These are phyloP conservation scores for Drosophila mojavensis DNA, from an alignment of 1,140 invertebrate species.

Conservation along the genomic window DNA sequence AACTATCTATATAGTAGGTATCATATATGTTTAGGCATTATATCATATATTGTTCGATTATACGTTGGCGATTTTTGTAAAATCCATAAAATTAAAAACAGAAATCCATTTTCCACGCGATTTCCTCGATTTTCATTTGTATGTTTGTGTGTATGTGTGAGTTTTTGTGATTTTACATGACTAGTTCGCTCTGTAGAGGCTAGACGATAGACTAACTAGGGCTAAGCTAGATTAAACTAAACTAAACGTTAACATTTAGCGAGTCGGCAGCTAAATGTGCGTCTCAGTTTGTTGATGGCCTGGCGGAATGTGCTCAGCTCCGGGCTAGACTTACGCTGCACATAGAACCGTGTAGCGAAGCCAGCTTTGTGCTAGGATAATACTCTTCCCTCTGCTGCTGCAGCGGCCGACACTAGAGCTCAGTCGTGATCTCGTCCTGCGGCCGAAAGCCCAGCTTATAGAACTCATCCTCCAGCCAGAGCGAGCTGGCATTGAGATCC, in stretches of 20 bases:
- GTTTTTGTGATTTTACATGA: constrained; percentile 75
- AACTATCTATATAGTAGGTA: constrained; percentile 43
- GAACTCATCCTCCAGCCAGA: constrained; percentile 89
- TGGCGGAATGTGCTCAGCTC: constrained; percentile 67
- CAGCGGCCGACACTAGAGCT: constrained; percentile 85
- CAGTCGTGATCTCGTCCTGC: constrained; percentile 90
- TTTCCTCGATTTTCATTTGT: constrained; percentile 41
- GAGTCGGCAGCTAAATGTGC: constrained; percentile 62
- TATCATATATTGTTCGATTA: constrained; percentile 75
- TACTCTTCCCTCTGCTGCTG: constrained; percentile 33
- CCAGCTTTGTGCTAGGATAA: constrained; percentile 56
- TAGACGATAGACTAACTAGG: constrained; percentile 41
- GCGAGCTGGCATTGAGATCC: constrained; percentile 87
- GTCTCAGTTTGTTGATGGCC: constrained; percentile 62
- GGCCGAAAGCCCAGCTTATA: constrained; percentile 89
- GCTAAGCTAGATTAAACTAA: constrained; percentile 47
- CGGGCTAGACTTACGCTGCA: constrained; percentile 51
- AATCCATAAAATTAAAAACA: constrained; percentile 75
- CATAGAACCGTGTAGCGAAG: constrained; percentile 44
- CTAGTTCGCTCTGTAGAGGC: constrained; percentile 69
- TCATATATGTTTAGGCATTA: constrained; percentile 17
- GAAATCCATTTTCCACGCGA: constrained; percentile 53
- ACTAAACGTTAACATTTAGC: constrained; percentile 75
- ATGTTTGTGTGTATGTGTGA: constrained; percentile 38
- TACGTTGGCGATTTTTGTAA: constrained; percentile 78